These are phyloP conservation scores for Hippopotamus amphibius DNA, from an alignment of 2,113 vertebrate genomes.

Conservation along the genomic window DNA sequence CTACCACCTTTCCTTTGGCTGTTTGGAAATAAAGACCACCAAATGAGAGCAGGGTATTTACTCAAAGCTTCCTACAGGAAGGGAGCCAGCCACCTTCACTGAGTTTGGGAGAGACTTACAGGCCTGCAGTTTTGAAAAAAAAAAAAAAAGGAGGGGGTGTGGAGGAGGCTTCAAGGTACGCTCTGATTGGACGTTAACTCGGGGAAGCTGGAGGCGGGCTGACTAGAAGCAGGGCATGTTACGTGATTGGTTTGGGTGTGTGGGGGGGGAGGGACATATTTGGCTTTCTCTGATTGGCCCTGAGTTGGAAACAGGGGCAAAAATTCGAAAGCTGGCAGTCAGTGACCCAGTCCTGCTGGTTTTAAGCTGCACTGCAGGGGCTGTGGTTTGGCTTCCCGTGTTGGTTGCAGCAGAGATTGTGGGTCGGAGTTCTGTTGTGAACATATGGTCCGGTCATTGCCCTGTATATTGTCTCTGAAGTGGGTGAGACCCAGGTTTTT, in stretches of 20 bases:
- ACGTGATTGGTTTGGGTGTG: constrained; percentile 14
- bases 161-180: neutral
- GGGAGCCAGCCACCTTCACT: too few relatives aligned
- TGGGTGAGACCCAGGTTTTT: neutral
- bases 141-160: neutral
- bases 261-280: neutral
- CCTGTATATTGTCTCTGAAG: neutral
- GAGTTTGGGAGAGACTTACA: neutral
- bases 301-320: constrained; percentile 23
- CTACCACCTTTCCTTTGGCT: neutral
- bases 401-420: neutral
- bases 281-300: constrained; percentile 75
- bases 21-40: neutral
- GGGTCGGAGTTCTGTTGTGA: neutral
- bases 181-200: constrained; percentile 30
- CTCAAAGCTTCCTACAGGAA: neutral
- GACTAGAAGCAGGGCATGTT: neutral
- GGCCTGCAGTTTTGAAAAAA: neutral
- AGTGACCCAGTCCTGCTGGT: neutral
- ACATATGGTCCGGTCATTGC: neutral
- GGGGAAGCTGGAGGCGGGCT: constrained; percentile 33
- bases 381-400: neutral
- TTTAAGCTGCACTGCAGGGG: neutral
- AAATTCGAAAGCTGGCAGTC: neutral
- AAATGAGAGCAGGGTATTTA: neutral